Conservation (phyloP, 2,888 invertebrate genomes). For the Pelosia muscerda region DNA sequence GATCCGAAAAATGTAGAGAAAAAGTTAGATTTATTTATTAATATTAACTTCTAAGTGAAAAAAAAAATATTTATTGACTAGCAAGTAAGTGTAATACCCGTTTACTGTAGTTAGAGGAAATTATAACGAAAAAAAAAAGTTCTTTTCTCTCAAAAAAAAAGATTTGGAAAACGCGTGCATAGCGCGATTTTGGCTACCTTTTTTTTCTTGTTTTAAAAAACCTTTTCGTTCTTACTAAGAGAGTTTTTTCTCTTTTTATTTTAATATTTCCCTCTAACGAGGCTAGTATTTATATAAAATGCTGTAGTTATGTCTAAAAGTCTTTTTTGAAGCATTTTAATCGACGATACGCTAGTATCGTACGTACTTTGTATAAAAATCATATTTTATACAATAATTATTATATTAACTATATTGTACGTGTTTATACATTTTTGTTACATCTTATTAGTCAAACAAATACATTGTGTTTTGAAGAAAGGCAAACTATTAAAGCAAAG, state of each 20-base stretch:
- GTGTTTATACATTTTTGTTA: conserved; percentile 42
- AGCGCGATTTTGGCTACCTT: conserved; percentile 51
- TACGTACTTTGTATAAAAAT: conserved; percentile 79
- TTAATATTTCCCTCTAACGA: conserved; percentile 49
- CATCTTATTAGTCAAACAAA: conserved; percentile 21
- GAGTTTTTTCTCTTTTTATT: conserved; percentile 49
- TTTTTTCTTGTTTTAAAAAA: conserved; percentile 13
- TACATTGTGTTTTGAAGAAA: neutral
- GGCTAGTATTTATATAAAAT: conserved; percentile 61
- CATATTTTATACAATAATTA: conserved; percentile 84
- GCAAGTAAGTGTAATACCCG: conserved; percentile 77
- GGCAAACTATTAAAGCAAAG: neutral
- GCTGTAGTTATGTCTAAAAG: conserved; percentile 51
- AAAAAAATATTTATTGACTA: conserved; percentile 85
- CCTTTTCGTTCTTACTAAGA: conserved; percentile 33
- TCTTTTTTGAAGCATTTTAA: conserved; percentile 84
- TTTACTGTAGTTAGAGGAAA: conserved; percentile 79
- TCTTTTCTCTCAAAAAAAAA: conserved; percentile 55
- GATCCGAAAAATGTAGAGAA: conserved; percentile 73
- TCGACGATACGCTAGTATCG: conserved; percentile 58
- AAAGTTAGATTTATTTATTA: conserved; percentile 83
- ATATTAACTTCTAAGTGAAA: conserved; percentile 73
- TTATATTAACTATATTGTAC: conserved; percentile 64
- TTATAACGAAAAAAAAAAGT: conserved; percentile 51
- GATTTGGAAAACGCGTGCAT: conserved; percentile 48